These are phyloP conservation scores for Lophochroa leadbeateri DNA, from an alignment of 2,113 vertebrate genomes.

Conservation along the genomic window DNA sequence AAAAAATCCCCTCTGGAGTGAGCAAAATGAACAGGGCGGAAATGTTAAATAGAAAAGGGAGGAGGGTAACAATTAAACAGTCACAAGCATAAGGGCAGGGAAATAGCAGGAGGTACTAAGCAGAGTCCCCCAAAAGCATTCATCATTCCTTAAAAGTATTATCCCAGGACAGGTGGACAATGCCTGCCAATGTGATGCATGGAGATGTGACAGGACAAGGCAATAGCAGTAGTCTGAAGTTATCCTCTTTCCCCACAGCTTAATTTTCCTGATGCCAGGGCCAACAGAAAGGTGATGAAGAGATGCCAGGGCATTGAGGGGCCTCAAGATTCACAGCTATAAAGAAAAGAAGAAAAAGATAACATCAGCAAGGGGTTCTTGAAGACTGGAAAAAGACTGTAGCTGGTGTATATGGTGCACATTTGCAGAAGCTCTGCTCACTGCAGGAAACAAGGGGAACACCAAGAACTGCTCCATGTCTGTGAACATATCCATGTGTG, in stretches of 20 bases:
- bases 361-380: not conserved
- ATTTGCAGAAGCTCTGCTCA: not conserved
- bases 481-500: not conserved
- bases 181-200: not conserved
- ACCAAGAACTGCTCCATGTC: not conserved
- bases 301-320: rapidly evolving
- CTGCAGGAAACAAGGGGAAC: not conserved
- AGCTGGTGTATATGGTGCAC: not conserved
- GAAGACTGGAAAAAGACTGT: not conserved
- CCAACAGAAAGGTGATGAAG: not conserved
- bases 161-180: not conserved
- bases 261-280: not conserved
- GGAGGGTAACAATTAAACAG: not conserved
- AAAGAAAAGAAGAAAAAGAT: not conserved
- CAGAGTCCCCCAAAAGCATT: not conserved
- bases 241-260: not conserved
- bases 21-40: not conserved
- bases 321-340: not conserved
- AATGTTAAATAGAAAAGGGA: not conserved
- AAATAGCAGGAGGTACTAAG: not conserved
- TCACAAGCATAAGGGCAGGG: not conserved
- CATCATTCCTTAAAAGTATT: not conserved
- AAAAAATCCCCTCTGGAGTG: not conserved
- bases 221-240: not conserved
- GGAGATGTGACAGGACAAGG: not conserved